Percentiles rank a stretch among this genome's conserved stretches.
Conservation (phyloP, 1,140 invertebrate genomes). For the Temnothorax longispinosus region DNA sequence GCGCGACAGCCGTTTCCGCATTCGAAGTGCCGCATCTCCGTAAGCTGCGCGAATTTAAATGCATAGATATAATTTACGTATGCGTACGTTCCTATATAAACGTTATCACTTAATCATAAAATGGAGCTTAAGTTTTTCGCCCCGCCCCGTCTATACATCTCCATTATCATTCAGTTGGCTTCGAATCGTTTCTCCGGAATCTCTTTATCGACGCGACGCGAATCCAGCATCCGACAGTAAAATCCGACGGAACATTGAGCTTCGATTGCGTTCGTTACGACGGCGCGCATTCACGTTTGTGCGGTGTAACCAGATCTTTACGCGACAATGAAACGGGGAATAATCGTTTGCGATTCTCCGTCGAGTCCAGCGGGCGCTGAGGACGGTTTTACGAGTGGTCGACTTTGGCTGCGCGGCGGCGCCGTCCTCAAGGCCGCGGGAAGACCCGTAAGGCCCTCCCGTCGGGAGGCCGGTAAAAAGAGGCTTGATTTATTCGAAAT, state of each 20-base stretch:
- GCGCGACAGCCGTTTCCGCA: background rate
- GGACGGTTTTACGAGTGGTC: conserved; percentile 45
- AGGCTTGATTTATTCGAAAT: conserved; percentile 84
- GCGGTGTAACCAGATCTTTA: conserved; percentile 47
- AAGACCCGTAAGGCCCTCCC: conserved; percentile 66
- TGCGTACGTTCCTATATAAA: background rate
- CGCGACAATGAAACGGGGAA: conserved; percentile 48
- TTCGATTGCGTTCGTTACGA: background rate
- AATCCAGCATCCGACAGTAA: conserved; percentile 3
- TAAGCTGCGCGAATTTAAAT: background rate
- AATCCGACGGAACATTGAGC: conserved; percentile 2
- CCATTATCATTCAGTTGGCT: conserved; percentile 11
- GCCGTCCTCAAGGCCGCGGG: conserved; percentile 66
- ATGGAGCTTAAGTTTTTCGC: background rate
- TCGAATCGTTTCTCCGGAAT: background rate
- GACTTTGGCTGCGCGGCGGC: conserved; percentile 56
- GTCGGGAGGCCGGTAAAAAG: conserved; percentile 73
- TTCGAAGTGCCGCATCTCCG: background rate
- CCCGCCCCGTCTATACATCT: background rate
- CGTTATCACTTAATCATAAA: background rate
- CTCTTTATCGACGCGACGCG: conserved; percentile 24
- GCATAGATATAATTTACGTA: background rate
- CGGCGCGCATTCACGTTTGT: background rate
- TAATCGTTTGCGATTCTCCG: conserved; percentile 40
- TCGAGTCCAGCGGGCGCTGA: background rate